Conservation (phyloP, 2,113 vertebrate species). For the rabbit (Oryctolagus cuniculus) region mOryCun1.1 NC_091441.1:50796001-50796500, state of each 20-base stretch:
- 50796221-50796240: neutral
- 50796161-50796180: neutral
- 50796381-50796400: neutral
- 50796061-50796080: neutral
- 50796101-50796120: neutral
- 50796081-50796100: neutral
- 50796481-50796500: neutral
- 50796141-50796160: neutral
- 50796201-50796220: neutral
- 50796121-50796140: neutral
- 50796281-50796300: neutral
- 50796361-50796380: neutral
- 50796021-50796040: neutral
- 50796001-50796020: neutral
- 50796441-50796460: neutral
- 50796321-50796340: neutral
- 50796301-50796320: constrained; percentile 2
- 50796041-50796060: neutral
- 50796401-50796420: neutral
- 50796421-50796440: neutral
- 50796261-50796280: neutral
- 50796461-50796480: neutral
- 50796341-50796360: neutral
- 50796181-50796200: neutral
- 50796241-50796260: neutral